Percentiles rank a stretch among this genome's conserved stretches.
Evolutionary conservation across 2,113 vertebrate genomes (phyloP).

Genomic region (Zapornia atra): DNA sequence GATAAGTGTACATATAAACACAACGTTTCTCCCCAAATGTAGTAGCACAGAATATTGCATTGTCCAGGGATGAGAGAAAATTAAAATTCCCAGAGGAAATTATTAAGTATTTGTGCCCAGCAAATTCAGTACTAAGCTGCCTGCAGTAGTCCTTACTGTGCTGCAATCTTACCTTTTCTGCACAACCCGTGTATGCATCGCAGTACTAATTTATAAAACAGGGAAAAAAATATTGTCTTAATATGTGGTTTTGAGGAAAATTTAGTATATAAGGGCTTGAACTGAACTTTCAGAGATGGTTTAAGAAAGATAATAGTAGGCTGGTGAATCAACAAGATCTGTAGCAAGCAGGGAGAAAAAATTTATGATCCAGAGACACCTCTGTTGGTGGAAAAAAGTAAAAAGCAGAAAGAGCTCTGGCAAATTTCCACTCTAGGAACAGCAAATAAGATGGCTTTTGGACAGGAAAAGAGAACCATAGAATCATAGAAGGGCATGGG

Average conservation of each 20-base stretch:
- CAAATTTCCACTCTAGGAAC: background rate
- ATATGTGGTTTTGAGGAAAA: background rate
- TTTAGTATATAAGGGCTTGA: background rate
- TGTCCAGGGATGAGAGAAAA: background rate
- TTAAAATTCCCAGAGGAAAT: background rate
- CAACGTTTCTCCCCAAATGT: background rate
- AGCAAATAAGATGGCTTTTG: background rate
- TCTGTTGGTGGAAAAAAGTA: background rate
- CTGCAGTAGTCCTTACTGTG: background rate
- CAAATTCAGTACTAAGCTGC: background rate
- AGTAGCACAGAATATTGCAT: background rate
- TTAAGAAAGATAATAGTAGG: background rate
- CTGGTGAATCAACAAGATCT: background rate
- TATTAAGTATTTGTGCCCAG: background rate
- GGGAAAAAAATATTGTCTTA: fast-evolving
- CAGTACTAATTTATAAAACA: background rate
- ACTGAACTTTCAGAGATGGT: background rate
- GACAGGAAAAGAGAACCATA: background rate
- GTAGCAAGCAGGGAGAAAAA: background rate
- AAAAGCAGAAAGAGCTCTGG: background rate
- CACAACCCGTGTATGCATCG: too few relatives aligned
- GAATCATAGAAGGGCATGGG: too few relatives aligned
- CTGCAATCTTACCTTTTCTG: background rate
- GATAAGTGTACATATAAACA: too few relatives aligned
- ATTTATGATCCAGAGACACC: background rate